Evolutionary conservation across 2,113 vertebrate species (phyloP).

Genomic region (Chrysochloris asiatica): DNA sequence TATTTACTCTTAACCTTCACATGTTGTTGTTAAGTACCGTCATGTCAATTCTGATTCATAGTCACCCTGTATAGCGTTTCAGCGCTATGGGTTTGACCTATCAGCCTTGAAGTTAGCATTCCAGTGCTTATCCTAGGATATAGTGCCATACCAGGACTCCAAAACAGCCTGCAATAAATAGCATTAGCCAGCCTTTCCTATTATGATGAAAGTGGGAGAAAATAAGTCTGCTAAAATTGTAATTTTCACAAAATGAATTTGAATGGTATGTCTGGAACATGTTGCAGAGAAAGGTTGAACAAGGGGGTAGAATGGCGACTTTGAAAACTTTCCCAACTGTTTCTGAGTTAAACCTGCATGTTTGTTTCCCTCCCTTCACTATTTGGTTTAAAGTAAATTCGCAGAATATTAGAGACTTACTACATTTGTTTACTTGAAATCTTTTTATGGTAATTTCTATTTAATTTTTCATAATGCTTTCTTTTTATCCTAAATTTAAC

Average conservation of each 20-base stretch:
- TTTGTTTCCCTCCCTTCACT: slow-evolving; percentile 4
- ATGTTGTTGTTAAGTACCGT: too few relatives aligned
- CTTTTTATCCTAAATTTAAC: slow-evolving; percentile 21
- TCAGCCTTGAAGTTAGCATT: too few relatives aligned
- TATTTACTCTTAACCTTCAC: slow-evolving; percentile 22
- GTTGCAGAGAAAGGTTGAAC: slow-evolving; percentile 23
- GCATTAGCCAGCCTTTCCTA: slow-evolving; percentile 45
- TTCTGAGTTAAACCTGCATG: neutral
- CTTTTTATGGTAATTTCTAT: neutral
- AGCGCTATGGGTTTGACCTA: too few relatives aligned
- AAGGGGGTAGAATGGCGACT: neutral
- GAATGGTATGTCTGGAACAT: neutral
- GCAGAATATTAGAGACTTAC: slow-evolving; percentile 18
- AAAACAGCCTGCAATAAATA: neutral
- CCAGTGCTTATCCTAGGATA: too few relatives aligned
- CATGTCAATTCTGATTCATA: too few relatives aligned
- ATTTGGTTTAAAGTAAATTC: slow-evolving; percentile 51
- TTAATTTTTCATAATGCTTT: slow-evolving; percentile 37
- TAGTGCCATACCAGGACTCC: too few relatives aligned
- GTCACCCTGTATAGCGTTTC: too few relatives aligned
- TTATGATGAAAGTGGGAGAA: neutral
- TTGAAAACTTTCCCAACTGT: slow-evolving; percentile 32
- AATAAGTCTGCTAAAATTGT: neutral
- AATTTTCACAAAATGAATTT: slow-evolving; percentile 8
- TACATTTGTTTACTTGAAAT: slow-evolving; percentile 43